Percentiles rank a stretch among this genome's conserved stretches.
Evolutionary conservation across 1,140 invertebrate species (phyloP).

Genomic region (Drosophila athabasca): DNA sequence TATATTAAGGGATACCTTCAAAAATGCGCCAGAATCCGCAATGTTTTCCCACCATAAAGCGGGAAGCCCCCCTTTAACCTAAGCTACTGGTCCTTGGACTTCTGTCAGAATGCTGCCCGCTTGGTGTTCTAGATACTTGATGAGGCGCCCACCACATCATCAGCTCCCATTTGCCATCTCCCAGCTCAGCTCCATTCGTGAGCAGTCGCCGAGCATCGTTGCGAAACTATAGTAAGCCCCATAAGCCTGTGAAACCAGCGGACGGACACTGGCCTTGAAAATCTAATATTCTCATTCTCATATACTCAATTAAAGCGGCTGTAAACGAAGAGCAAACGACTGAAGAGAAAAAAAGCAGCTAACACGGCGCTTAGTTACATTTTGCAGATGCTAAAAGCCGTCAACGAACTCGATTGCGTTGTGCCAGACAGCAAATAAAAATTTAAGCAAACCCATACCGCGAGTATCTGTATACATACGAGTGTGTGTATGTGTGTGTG

Average conservation of each 20-base stretch:
- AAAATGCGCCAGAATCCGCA: too few species aligned
- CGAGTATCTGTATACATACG: background rate
- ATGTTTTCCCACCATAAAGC: too few species aligned
- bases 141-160: constrained; percentile 37
- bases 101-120: constrained; percentile 30
- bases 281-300: constrained; percentile 57
- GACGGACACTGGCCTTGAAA: constrained; percentile 55
- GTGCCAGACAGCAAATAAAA: constrained; percentile 40
- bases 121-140: constrained; percentile 47
- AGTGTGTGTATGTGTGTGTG: constrained; percentile 3
- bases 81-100: constrained; percentile 14
- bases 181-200: background rate
- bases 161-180: constrained; percentile 10
- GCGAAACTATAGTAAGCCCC: constrained; percentile 41
- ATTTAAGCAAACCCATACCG: constrained; percentile 6
- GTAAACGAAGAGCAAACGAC: constrained; percentile 15
- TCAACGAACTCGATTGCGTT: constrained; percentile 46
- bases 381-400: constrained; percentile 57
- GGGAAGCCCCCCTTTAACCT: background rate
- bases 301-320: constrained; percentile 50
- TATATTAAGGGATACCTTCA: background rate
- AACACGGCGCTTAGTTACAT: constrained; percentile 47
- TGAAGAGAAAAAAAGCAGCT: background rate
- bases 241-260: constrained; percentile 27
- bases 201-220: constrained; percentile 16